Evolutionary conservation across 1,140 invertebrate species (phyloP), one percentile per base, ranked within the genome.

Genomic region (Amphibalanus amphitrite): DNA sequence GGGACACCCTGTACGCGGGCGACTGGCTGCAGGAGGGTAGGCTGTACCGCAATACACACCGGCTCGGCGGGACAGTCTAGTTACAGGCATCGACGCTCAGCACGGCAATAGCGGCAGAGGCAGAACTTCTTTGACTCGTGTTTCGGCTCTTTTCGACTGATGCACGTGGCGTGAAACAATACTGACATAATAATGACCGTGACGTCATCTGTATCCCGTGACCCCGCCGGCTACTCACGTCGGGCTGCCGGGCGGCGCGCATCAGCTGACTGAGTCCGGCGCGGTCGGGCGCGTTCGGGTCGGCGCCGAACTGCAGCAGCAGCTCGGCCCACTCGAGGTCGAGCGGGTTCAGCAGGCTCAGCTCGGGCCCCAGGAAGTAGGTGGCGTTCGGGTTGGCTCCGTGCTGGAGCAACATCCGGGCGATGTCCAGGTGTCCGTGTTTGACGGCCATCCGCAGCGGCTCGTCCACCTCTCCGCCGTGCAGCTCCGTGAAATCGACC

Each of bases 341-440:
- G 75, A 83, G 79, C 25, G 82, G 86, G 30, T 86, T 89, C 3
- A 94, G 87, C 67, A 94, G 81, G 78, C 93, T 94, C 71, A 95
- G 91, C 81, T 95, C 92, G 0, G 90, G 86, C 3, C 92, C 92
- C 77, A 94, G 91, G 80, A 95, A 95, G 78, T 93, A 92, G 20
- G 82, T 77, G 83, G 85, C 81, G 76, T 86, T 84, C 23, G 84
- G 81, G 75, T 85, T 80, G 10, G 85, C 85, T 0, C 85, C 85
- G 86, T 91, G 80, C 87, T 93, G 72, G 86, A 86, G 85, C 76
- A 86, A 76, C 69, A 85, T 74, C 67, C 81, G 78, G 1, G 83
- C 83, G 29, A 90, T 90, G 3, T 89, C 85, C 71, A 88, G 88
- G 78, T 95, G 90, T 71, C 90, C 89, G 79, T 93, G 93, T 75